These are phyloP conservation scores for Erynnis tages DNA, from an alignment of 2,888 invertebrate genomes.

Conservation along the genomic window DNA sequence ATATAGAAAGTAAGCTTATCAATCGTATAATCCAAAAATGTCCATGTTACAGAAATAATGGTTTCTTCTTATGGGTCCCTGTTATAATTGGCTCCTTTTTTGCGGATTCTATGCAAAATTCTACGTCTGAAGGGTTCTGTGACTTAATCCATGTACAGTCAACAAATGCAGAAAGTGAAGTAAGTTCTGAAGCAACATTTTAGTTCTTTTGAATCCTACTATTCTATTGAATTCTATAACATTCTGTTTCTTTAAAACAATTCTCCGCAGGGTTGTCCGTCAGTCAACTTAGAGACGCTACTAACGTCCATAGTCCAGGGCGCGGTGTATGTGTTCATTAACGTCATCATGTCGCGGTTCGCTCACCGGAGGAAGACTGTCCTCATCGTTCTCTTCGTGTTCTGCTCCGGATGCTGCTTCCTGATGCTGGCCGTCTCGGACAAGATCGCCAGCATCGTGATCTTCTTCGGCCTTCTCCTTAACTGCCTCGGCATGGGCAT, in stretches of 20 bases:
- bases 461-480: constrained; percentile 43
- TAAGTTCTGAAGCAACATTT: too few species aligned
- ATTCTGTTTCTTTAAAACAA: neutral
- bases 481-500: constrained; percentile 46
- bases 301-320: constrained; percentile 40
- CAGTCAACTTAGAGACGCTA: constrained; percentile 25
- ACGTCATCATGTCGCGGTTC: constrained; percentile 41
- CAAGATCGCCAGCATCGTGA: constrained; percentile 41
- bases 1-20: too few species aligned
- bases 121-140: constrained; percentile 5
- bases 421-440: constrained; percentile 39
- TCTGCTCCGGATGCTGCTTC: constrained; percentile 37
- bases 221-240: too few species aligned
- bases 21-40: too few species aligned
- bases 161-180: neutral
- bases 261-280: constrained; percentile 7
- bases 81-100: constrained; percentile 6
- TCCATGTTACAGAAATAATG: constrained; percentile 54
- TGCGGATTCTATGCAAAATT: neutral
- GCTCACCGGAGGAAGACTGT: constrained; percentile 44
- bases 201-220: too few species aligned
- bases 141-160: neutral
- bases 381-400: constrained; percentile 38
- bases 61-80: constrained; percentile 74
- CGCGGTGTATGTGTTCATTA: constrained; percentile 38